These are phyloP conservation scores for Euthynnus affinis DNA, from an alignment of 2,797 vertebrate species.

Conservation along the genomic window DNA sequence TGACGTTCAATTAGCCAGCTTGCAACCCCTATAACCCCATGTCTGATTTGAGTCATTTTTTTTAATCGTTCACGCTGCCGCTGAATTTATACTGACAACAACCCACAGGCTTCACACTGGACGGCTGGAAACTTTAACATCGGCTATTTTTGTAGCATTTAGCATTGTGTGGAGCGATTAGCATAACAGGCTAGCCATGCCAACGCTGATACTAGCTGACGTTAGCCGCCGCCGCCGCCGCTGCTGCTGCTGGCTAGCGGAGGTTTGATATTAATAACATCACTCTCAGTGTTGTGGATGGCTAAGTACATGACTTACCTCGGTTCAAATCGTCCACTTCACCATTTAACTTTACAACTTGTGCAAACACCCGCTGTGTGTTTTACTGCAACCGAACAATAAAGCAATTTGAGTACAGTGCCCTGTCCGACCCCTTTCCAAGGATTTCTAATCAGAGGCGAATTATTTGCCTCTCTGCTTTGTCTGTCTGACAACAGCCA, in stretches of 20 bases:
- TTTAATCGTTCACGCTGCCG: not conserved
- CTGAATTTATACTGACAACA: conserved; percentile 28
- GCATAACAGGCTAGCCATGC: conserved; percentile 75
- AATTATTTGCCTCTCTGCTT: conserved; percentile 88
- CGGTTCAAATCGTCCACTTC: conserved; percentile 68
- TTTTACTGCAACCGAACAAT: conserved; percentile 55
- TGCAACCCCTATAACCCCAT: not conserved
- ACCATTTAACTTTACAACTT: conserved; percentile 77
- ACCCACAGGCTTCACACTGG: not conserved
- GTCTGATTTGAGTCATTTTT: not conserved
- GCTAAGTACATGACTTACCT: conserved; percentile 73
- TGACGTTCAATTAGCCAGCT: conserved; percentile 11
- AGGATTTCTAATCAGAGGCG: conserved; percentile 86
- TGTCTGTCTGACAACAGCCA: conserved; percentile 91
- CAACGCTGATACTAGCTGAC: conserved; percentile 62
- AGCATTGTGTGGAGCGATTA: conserved; percentile 57
- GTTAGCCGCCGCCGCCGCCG: conserved; percentile 54
- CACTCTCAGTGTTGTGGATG: conserved; percentile 57
- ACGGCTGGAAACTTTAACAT: conserved; percentile 33
- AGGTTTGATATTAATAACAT: conserved; percentile 78
- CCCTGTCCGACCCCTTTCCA: conserved; percentile 80
- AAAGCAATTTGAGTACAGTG: conserved; percentile 53
- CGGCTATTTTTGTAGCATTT: conserved; percentile 23
- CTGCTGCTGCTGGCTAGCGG: conserved; percentile 61
- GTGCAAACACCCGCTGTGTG: conserved; percentile 55